Percentiles rank a stretch among this genome's conserved stretches.
phyloP scores from a whole-genome alignment of 92 coral and sea anemone genomes.

The Epizoanthus ramosus region DNA sequence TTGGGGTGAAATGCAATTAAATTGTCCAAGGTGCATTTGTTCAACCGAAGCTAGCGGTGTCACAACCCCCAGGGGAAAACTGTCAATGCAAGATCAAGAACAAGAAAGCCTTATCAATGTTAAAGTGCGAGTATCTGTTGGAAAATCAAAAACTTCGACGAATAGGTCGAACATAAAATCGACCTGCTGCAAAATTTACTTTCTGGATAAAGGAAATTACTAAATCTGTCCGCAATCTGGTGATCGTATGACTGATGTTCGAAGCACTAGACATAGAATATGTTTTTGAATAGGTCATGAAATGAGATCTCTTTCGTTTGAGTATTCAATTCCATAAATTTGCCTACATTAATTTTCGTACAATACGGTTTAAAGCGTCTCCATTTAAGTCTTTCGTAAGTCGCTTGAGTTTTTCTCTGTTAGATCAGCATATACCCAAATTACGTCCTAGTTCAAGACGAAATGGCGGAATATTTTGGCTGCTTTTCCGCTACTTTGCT shows the following conservation, averaged over 20 bases:
- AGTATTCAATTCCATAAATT: slow-evolving; percentile 62
- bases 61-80: slow-evolving; percentile 29
- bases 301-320: slow-evolving; percentile 40
- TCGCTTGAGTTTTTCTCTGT: neutral
- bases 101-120: neutral
- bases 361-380: neutral
- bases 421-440: neutral
- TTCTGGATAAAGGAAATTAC: neutral
- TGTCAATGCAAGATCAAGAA: slow-evolving; percentile 10
- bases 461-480: slow-evolving; percentile 11
- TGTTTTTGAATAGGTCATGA: slow-evolving; percentile 27
- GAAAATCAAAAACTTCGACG: neutral
- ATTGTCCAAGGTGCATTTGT: neutral
- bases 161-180: neutral
- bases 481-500: slow-evolving; percentile 1
- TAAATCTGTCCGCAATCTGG: neutral
- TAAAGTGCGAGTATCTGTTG: neutral
- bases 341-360: slow-evolving; percentile 51
- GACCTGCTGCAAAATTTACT: neutral
- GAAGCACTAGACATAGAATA: slow-evolving; percentile 17
- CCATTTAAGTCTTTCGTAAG: neutral
- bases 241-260: slow-evolving; percentile 14
- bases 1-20: neutral
- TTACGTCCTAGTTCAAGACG: neutral
- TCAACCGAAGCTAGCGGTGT: slow-evolving; percentile 10